phyloP scores from a whole-genome alignment of 2,113 vertebrate genomes.

The Calypte anna region DNA sequence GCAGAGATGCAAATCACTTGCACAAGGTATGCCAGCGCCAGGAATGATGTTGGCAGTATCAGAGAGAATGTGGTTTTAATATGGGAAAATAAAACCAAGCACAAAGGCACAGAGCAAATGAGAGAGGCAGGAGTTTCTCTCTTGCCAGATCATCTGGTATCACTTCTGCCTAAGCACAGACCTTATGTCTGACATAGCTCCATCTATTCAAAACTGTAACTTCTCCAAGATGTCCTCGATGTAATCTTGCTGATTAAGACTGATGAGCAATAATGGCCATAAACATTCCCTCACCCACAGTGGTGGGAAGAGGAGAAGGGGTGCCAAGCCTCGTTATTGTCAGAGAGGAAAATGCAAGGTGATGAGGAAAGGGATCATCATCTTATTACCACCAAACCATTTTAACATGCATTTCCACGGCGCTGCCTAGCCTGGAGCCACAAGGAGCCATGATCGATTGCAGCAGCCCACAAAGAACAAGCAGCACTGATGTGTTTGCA shows the following conservation, averaged over 20 bases:
- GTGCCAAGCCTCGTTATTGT: neutral
- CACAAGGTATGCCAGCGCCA: neutral
- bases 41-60: neutral
- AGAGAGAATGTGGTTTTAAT: neutral
- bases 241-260: conserved; percentile 1
- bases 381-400: neutral
- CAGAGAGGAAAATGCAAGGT: neutral
- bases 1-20: neutral
- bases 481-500: neutral
- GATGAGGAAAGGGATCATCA: neutral
- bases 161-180: neutral
- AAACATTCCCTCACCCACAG: neutral
- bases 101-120: neutral
- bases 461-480: neutral
- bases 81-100: neutral
- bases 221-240: neutral
- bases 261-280: neutral
- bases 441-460: neutral
- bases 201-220: neutral
- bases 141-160: neutral
- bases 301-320: neutral
- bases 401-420: neutral
- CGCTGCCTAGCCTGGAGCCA: neutral
- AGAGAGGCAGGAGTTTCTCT: neutral
- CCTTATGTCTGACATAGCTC: neutral